Evolutionary conservation across 2,113 vertebrate species (phyloP), one percentile per base, ranked within the genome.

Genomic region (Oceanodroma tethys): DNA sequence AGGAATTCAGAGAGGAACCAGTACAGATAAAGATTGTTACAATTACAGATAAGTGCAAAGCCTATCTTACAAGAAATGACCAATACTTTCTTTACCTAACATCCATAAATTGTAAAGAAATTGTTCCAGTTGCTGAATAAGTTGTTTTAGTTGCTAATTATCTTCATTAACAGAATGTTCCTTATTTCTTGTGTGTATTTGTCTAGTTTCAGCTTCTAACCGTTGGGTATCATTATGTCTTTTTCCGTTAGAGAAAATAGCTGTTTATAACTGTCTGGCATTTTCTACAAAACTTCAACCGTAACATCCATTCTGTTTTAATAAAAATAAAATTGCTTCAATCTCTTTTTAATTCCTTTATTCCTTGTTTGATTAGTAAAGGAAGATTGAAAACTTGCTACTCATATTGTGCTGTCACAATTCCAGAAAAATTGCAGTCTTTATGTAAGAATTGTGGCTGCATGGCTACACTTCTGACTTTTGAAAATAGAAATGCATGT

Each of bases 311-410:
- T 63, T 94, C 40, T 80, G 6, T 75, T 91, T 79, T 87, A 72
- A 82, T 86, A 93, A 92, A 94, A 86, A 66, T 47, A 38, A 87
- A 91, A 95, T 83, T 74, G 11, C 68, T 83, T 81, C 72, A 67
- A 23, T 86, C 20, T 63, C 67, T 56, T 86, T 72, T 86, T n/a
- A 95, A 81, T 95, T 72, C 34, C 15, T 87, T 88, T 83, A 71
- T 88, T 85, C 42, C 56, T 89, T 86, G 27, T 86, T 93, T 88
- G 56, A 90, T 94, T 87, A 85, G 58, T 81, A 53, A 84, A 40
- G 56, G 72, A 81, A 84, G 72, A 89, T 56, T 32, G 55, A 96
- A 88, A 81, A 81, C 50, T 86, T 83, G 13, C 25, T 88, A 36
- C 43, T 83, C 4, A 11, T 66, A 76, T 67, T 86, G 11, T 83